Evolutionary conservation across 2,888 invertebrate genomes (phyloP).

Genomic region (Cristatella mucedo): DNA sequence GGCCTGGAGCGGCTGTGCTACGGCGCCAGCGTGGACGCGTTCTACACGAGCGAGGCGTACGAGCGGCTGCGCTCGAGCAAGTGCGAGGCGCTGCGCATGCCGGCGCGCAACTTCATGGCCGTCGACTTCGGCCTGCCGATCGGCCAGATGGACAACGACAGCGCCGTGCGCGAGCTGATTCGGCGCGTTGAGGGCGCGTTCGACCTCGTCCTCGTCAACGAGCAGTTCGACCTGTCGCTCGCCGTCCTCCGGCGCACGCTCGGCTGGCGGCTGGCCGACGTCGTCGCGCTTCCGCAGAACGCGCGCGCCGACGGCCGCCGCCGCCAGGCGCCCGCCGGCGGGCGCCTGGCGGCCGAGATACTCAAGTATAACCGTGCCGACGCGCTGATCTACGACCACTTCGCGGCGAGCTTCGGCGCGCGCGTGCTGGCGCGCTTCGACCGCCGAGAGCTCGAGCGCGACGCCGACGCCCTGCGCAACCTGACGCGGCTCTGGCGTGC

Average conservation of each 20-base stretch:
- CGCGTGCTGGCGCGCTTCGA: background rate
- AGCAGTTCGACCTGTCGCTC: constrained; percentile 3
- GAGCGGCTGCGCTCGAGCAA: too few species aligned
- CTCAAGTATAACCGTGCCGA: background rate
- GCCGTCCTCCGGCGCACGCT: background rate
- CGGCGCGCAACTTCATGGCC: constrained; percentile 2
- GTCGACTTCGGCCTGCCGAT: constrained; percentile 4
- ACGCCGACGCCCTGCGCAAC: background rate
- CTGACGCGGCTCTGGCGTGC: background rate
- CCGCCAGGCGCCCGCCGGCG: too few species aligned
- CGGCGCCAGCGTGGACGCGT: background rate
- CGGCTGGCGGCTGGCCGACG: constrained; percentile 3
- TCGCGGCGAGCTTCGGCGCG: background rate
- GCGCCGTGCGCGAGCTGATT: background rate
- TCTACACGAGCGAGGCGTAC: background rate
- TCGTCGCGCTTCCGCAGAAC: constrained; percentile 3
- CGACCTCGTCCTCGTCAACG: background rate
- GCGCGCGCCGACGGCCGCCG: too few species aligned
- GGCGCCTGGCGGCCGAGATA: too few species aligned
- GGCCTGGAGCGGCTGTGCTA: background rate
- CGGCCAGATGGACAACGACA: background rate
- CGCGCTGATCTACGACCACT: constrained; percentile 1
- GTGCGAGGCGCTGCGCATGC: background rate
- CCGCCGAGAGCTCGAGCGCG: too few species aligned
- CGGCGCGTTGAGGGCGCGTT: background rate